Evolutionary conservation across 2,888 invertebrate genomes (phyloP).

Genomic region (Homarus gammarus): DNA sequence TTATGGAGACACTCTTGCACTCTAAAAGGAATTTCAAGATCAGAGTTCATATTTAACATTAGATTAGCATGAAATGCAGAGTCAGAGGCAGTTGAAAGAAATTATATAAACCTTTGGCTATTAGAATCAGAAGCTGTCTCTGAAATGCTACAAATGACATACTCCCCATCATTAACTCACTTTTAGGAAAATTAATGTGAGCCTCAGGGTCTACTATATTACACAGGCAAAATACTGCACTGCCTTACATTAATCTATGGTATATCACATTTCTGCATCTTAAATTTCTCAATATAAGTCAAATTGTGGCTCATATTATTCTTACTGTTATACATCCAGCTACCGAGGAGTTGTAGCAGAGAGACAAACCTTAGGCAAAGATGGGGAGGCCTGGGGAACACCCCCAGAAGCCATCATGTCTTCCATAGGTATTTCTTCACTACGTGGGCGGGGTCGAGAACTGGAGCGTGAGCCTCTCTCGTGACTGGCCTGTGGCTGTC

Average conservation of each 20-base stretch:
- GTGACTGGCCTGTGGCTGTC: conserved; percentile 13
- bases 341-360: not conserved
- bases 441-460: conserved; percentile 64
- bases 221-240: not conserved
- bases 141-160: not conserved
- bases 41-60: not conserved
- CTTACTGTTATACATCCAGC: not conserved
- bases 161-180: no score
- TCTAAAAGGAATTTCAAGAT: not conserved
- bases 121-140: not conserved
- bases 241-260: not conserved
- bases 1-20: not conserved
- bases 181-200: no score
- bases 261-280: not conserved
- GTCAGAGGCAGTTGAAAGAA: no score
- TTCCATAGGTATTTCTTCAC: conserved; percentile 72
- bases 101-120: no score
- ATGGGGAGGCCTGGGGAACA: conserved; percentile 45
- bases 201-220: not conserved
- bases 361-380: conserved; percentile 57
- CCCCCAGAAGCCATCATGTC: conserved; percentile 37
- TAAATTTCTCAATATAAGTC: not conserved
- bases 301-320: not conserved
- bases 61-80: not conserved
- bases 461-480: conserved; percentile 46